Percentiles rank a stretch among this genome's conserved stretches.
Evolutionary conservation across 1,140 invertebrate species (phyloP).

Genomic region (Nilaparvata lugens): DNA sequence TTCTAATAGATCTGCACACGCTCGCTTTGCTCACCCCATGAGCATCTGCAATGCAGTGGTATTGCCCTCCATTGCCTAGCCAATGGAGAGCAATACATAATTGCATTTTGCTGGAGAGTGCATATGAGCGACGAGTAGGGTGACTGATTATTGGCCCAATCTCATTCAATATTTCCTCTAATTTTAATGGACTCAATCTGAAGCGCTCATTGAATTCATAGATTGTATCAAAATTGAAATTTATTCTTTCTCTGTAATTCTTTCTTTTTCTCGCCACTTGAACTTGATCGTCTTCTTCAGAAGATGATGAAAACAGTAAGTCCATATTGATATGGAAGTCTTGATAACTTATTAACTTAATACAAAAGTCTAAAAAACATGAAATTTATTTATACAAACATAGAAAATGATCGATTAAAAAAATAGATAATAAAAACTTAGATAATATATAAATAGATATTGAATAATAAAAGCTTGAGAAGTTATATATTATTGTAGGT

Average conservation of each 20-base stretch:
- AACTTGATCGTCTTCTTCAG: too few relatives aligned
- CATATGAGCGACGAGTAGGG: neutral
- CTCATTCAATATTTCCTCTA: neutral
- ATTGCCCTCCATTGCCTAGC: constrained; percentile 24
- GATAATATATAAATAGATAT: too few relatives aligned
- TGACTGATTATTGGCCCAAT: neutral
- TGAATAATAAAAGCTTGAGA: too few relatives aligned
- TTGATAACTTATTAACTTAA: too few relatives aligned
- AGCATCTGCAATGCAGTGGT: constrained; percentile 20
- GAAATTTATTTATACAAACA: too few relatives aligned
- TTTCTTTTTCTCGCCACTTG: too few relatives aligned
- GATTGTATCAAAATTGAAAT: neutral
- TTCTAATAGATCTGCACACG: constrained; percentile 18
- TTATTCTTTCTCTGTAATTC: neutral
- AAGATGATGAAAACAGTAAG: too few relatives aligned
- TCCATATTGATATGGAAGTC: too few relatives aligned
- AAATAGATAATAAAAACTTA: too few relatives aligned
- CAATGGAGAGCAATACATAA: constrained; percentile 19
- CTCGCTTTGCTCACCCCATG: constrained; percentile 25
- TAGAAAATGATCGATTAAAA: too few relatives aligned
- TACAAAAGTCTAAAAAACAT: too few relatives aligned
- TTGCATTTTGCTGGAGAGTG: neutral
- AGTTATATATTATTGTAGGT: too few relatives aligned
- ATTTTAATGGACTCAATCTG: neutral
- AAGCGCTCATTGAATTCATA: neutral